Percentiles rank a stretch among this genome's conserved stretches.
Conservation (phyloP, 2,888 invertebrate species). For the Dendrolimus pini region DNA sequence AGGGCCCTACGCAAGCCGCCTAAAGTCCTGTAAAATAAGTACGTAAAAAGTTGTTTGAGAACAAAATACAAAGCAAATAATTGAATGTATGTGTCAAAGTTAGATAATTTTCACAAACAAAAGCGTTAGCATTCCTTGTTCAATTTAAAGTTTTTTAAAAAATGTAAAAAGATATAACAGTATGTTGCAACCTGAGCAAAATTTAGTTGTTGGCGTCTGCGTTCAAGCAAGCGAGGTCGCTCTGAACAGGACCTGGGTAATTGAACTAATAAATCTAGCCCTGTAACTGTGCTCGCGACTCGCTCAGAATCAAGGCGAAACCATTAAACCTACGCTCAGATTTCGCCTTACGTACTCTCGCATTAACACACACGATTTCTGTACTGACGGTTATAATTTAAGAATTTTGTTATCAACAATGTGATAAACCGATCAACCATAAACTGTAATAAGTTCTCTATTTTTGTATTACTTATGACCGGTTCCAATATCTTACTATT, state of each 20-base stretch:
- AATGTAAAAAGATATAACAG: slow-evolving; percentile 31
- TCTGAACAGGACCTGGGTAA: slow-evolving; percentile 62
- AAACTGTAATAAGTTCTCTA: no score
- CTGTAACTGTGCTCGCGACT: slow-evolving; percentile 52
- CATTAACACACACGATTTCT: background rate
- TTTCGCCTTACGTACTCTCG: slow-evolving; percentile 24
- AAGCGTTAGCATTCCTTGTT: slow-evolving; percentile 16
- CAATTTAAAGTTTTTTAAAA: slow-evolving; percentile 10
- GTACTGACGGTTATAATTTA: no score
- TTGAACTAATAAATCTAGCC: slow-evolving; percentile 74
- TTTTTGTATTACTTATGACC: no score
- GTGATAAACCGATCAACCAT: no score
- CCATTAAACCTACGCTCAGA: slow-evolving; percentile 59
- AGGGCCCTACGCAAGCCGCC: no score
- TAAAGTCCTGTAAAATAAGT: no score
- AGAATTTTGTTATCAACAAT: no score
- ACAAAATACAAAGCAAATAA: background rate
- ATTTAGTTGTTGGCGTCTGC: slow-evolving; percentile 65
- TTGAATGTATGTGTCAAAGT: background rate
- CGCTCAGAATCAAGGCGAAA: slow-evolving; percentile 57
- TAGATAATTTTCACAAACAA: slow-evolving; percentile 24
- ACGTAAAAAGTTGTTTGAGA: background rate
- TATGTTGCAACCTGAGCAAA: slow-evolving; percentile 51
- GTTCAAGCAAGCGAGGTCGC: slow-evolving; percentile 56
- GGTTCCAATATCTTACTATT: no score